phyloP scores from a whole-genome alignment of 2,888 invertebrate species.

The Meghimatium bilineatum region DNA sequence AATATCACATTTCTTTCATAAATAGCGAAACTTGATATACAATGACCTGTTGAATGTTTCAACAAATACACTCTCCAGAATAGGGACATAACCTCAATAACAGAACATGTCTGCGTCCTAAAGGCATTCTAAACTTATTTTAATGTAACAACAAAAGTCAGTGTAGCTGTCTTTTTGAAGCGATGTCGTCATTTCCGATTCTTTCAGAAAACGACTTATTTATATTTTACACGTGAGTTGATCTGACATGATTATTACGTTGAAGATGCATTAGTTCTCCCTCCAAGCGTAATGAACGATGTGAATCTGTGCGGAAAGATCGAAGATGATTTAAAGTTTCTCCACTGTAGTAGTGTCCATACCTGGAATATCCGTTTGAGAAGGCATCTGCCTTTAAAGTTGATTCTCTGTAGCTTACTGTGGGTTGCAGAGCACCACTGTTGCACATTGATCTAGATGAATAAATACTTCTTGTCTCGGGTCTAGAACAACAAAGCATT shows the following conservation, averaged over 20 bases:
- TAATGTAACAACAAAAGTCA: too few species aligned
- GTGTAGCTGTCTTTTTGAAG: too few species aligned
- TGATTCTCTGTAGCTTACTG: slow-evolving; percentile 44
- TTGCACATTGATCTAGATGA: slow-evolving; percentile 66
- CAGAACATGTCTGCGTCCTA: too few species aligned
- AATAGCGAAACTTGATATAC: too few species aligned
- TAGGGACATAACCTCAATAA: too few species aligned
- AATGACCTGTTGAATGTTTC: too few species aligned
- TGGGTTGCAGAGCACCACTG: slow-evolving; percentile 64
- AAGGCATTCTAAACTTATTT: too few species aligned
- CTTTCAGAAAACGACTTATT: too few species aligned
- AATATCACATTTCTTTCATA: too few species aligned
- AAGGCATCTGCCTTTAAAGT: slow-evolving; percentile 22
- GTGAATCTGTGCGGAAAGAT: neutral
- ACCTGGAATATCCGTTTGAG: slow-evolving; percentile 15
- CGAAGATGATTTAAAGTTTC: neutral
- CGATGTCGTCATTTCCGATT: too few species aligned
- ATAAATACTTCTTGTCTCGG: slow-evolving; percentile 80
- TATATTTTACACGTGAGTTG: slow-evolving; percentile 27
- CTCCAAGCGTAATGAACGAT: neutral
- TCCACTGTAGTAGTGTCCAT: neutral
- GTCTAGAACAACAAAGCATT: slow-evolving; percentile 82
- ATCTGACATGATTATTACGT: slow-evolving; percentile 1
- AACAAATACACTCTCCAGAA: too few species aligned
- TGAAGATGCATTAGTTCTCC: neutral